Percentiles rank a stretch among this genome's conserved stretches.
These are phyloP conservation scores for Thereva nobilitata DNA, from an alignment of 2,888 invertebrate genomes.

Conservation along the genomic window DNA sequence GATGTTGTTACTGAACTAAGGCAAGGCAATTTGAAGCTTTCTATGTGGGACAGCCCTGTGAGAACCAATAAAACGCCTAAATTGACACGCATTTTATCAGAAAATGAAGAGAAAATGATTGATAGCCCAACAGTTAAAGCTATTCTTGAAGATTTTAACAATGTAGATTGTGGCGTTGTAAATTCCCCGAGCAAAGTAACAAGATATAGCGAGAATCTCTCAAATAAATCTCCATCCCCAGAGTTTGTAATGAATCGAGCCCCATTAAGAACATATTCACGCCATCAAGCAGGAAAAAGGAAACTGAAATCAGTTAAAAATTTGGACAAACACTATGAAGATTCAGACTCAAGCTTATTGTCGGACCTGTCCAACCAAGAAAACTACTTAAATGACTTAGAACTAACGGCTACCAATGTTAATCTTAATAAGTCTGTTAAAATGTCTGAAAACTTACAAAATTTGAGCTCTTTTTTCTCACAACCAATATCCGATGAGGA, in stretches of 20 bases:
- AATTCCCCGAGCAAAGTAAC: no score
- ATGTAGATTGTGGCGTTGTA: no score
- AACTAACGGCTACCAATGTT: slow-evolving; percentile 5
- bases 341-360: slow-evolving; percentile 32
- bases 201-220: no score
- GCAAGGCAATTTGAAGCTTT: slow-evolving; percentile 9
- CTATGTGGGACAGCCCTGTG: slow-evolving; percentile 32
- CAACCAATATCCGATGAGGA: slow-evolving; percentile 25
- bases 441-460: slow-evolving; percentile 30
- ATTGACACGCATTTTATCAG: no score
- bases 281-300: neutral
- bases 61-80: neutral
- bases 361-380: slow-evolving; percentile 33
- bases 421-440: slow-evolving; percentile 33
- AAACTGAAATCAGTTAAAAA: slow-evolving; percentile 8
- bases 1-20: slow-evolving; percentile 31
- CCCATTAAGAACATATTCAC: neutral
- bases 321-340: slow-evolving; percentile 27
- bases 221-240: no score
- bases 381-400: slow-evolving; percentile 10
- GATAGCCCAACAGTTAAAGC: no score
- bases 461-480: slow-evolving; percentile 35
- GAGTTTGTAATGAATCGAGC: neutral
- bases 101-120: no score
- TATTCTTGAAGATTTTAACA: no score